phyloP scores from a whole-genome alignment of 1,140 invertebrate genomes.

The Phenacoccus solenopsis region DNA sequence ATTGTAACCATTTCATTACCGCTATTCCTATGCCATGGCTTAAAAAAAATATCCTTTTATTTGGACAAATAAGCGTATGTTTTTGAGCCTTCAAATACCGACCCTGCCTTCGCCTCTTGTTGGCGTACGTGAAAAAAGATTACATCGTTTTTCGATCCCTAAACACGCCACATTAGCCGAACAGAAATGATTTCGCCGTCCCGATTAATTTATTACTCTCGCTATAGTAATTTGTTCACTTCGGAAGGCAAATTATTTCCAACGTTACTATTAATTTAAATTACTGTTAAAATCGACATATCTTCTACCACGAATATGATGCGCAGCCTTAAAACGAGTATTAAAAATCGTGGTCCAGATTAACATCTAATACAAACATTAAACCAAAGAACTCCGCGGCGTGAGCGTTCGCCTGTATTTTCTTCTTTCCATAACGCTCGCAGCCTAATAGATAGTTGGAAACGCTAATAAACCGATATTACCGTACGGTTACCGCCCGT shows the following conservation, averaged over 20 bases:
- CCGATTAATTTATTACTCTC: background rate
- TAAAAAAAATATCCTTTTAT: too few relatives aligned
- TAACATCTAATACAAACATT: slow-evolving; percentile 10
- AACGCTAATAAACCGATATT: slow-evolving; percentile 9
- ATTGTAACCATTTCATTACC: too few relatives aligned
- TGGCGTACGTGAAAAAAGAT: too few relatives aligned
- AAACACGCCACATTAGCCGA: too few relatives aligned
- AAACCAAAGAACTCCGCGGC: background rate
- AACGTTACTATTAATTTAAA: slow-evolving; percentile 8
- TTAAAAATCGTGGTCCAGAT: slow-evolving; percentile 12
- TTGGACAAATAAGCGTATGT: too few relatives aligned
- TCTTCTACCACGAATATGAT: background rate
- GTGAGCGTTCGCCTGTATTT: background rate
- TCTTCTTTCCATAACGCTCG: background rate
- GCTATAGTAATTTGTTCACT: background rate
- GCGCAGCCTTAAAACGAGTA: background rate
- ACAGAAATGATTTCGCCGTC: too few relatives aligned
- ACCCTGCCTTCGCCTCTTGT: too few relatives aligned
- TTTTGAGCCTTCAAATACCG: too few relatives aligned
- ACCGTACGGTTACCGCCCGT: background rate
- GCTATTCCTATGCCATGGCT: too few relatives aligned
- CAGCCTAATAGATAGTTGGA: slow-evolving; percentile 7
- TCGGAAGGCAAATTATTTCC: background rate
- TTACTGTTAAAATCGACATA: slow-evolving; percentile 5
- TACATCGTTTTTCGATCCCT: too few relatives aligned